A percentile compares a stretch with the other conserved stretches of the same genome.
Conservation (phyloP, 1,140 invertebrate species). For the Asbolus verrucosus region DNA sequence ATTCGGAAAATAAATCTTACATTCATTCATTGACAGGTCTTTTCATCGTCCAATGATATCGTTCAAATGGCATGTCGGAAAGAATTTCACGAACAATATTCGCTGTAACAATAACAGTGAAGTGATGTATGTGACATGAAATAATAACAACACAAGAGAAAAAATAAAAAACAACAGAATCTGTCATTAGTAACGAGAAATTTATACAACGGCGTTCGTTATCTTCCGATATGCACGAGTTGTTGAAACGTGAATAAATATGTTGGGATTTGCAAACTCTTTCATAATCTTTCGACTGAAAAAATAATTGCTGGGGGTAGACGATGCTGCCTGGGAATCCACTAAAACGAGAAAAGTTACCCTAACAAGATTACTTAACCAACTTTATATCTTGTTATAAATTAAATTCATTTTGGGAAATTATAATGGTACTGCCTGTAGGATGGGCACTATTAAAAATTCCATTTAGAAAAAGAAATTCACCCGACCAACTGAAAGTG, state of each 20-base stretch:
- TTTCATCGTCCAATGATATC: neutral
- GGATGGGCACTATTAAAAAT: no score
- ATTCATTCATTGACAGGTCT: neutral
- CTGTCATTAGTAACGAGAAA: conserved; percentile 17
- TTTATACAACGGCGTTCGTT: conserved; percentile 31
- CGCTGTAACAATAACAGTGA: neutral
- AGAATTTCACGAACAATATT: conserved; percentile 2
- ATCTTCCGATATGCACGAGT: conserved; percentile 12
- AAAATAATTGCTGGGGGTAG: conserved; percentile 22
- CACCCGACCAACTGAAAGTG: no score
- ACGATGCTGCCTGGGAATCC: neutral
- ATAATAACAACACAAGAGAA: conserved; percentile 23
- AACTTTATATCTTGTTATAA: conserved; percentile 37
- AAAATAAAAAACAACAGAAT: neutral
- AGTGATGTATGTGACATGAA: conserved; percentile 22
- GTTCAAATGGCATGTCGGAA: conserved; percentile 4
- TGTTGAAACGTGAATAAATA: neutral
- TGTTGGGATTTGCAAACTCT: conserved; percentile 29
- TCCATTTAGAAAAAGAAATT: no score
- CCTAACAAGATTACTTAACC: conserved; percentile 25
- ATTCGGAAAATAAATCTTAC: conserved; percentile 24
- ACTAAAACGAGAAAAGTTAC: conserved; percentile 38
- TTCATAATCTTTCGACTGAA: conserved; percentile 34
- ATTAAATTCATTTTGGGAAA: conserved; percentile 38
- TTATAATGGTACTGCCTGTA: conserved; percentile 5